Evolutionary conservation across 2,797 vertebrate genomes (phyloP), one percentile per base, ranked within the genome.

Genomic region (Lagorchestes hirsutus): DNA sequence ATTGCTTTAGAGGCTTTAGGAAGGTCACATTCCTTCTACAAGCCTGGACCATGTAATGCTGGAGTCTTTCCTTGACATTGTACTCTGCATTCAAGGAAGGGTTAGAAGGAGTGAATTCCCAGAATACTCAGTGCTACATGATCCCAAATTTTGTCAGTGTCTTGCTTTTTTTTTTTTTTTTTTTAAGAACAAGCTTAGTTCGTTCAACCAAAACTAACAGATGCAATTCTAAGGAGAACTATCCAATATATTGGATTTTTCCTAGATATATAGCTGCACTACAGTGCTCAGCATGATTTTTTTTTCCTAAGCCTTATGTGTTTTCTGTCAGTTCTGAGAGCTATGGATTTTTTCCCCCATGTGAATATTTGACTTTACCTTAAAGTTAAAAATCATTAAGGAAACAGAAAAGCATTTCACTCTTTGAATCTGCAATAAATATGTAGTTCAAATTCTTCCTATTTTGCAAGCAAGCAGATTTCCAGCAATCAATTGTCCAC

Each of bases 301-400:
- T 93, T 90, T 67, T 93, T 93, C 67, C 40, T 96, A 92, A 97
- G 34, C n/a, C 46, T 95, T 93, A 40, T 2, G 96, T 27, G 93
- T 94, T 97, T 94, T 87, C 54, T 93, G 54, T 96, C 94, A 94
- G 2, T 97, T 97, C 54, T 95, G 93, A 96, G 95, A 96, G 95
- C 34, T 95, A 95, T 0, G 87, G 90, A 93, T 96, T 96, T 96
- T 96, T 96, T 34, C 24, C 57, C 93, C 82, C 1, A 40, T 97
- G 94, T 95, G 96, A 92, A 54, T 97, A 96, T 94, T 93, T 92
- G 8, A 92, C 54, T 97, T 93, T 54, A 54, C 34, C 55, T 97
- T 96, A 97, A 96, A 94, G 54, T 93, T 96, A 95, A 96, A 98
- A 97, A 94, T 97, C 13, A 92, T 94, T 91, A 55, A 74, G 92